These are phyloP conservation scores for Hydrolagus affinis DNA, from an alignment of 2,113 vertebrate genomes.

Conservation along the genomic window DNA sequence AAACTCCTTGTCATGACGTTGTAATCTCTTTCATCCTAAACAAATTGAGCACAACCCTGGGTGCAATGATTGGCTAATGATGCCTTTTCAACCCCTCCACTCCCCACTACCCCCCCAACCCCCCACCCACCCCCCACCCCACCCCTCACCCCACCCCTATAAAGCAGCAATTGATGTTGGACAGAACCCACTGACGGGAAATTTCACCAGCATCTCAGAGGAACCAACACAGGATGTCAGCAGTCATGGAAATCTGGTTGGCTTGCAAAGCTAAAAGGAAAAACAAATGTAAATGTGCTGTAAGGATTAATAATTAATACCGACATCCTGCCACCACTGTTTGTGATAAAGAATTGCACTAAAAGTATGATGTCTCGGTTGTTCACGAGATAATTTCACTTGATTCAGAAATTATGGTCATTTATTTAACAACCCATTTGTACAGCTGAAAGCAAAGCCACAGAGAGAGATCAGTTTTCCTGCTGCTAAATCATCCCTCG, in stretches of 20 bases:
- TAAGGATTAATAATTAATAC: constrained; percentile 1
- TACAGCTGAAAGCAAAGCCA: no score
- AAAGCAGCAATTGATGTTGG: neutral
- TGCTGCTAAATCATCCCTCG: neutral
- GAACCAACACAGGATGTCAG: neutral
- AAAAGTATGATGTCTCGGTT: neutral
- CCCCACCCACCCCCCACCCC: no score
- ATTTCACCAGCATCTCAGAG: neutral
- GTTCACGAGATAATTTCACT: neutral
- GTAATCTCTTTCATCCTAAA: neutral
- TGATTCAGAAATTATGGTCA: no score
- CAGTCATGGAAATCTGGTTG: neutral
- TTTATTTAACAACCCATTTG: no score
- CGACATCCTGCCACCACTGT: neutral
- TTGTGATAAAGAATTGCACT: neutral
- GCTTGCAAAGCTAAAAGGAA: neutral
- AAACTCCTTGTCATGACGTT: neutral
- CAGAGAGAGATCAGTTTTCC: neutral
- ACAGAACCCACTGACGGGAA: neutral
- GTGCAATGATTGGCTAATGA: neutral
- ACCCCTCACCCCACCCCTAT: no score
- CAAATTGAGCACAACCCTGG: neutral
- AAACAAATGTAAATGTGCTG: neutral
- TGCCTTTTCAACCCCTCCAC: neutral
- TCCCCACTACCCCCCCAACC: no score